A percentile compares a stretch with the other conserved stretches of the same genome.
phyloP scores from a whole-genome alignment of 2,888 invertebrate genomes.

The Dermolepida albohirtum region DNA sequence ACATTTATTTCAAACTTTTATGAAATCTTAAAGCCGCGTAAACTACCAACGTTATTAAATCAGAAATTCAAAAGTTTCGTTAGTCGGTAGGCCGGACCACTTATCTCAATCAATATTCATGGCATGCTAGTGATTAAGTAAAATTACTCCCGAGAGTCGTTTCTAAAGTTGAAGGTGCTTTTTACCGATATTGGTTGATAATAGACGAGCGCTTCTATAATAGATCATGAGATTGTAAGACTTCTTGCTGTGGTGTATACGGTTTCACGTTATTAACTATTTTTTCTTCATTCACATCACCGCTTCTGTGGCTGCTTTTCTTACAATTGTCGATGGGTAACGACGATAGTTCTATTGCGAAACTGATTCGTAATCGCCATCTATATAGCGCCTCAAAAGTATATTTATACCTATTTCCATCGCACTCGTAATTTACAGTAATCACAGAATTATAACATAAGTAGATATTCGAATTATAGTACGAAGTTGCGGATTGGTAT shows the following conservation, averaged over 20 bases:
- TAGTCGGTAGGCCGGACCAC: conserved; percentile 13
- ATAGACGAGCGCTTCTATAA: conserved; percentile 23
- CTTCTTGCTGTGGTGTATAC: conserved; percentile 18
- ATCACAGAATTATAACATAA: no score
- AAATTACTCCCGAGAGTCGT: conserved; percentile 38
- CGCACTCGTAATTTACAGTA: not conserved
- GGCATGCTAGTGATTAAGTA: conserved; percentile 36
- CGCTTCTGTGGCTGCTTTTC: conserved; percentile 5
- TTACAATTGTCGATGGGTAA: conserved; percentile 1
- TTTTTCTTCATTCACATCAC: conserved; percentile 18
- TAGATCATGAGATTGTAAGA: conserved; percentile 19
- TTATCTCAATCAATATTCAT: conserved; percentile 41
- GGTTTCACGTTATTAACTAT: conserved; percentile 15
- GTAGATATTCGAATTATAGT: no score
- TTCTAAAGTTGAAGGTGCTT: conserved; percentile 31
- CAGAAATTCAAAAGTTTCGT: conserved; percentile 33
- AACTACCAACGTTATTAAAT: conserved; percentile 27
- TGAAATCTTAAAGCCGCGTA: not conserved
- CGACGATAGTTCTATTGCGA: conserved; percentile 10
- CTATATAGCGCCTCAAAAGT: not conserved
- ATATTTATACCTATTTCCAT: not conserved
- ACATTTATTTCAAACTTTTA: not conserved
- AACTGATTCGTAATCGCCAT: conserved; percentile 16
- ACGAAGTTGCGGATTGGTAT: no score
- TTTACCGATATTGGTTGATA: conserved; percentile 27